Base-by-base conservation (phyloP, 2,113 vertebrate genomes). In the Machaerirhynchus nigripectus region DNA sequence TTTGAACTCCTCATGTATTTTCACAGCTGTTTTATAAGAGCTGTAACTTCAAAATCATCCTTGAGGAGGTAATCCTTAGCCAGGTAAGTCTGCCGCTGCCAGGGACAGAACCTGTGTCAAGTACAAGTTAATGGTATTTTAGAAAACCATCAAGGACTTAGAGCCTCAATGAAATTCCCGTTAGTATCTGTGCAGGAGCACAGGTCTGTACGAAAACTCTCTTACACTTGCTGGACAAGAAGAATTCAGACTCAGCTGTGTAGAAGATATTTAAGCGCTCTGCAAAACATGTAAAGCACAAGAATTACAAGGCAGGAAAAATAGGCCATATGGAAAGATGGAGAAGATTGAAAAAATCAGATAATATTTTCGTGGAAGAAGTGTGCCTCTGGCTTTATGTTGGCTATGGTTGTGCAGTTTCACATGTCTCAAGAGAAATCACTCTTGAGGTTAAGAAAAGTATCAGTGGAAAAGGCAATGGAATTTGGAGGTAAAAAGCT, bases 391-490 rank as follows among this genome's bases (percentile, higher is more conserved):
- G 42, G 46, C 27, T 91, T 83, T 86, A 26, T 49, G 49, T 46
- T 60, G 37, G 9, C 80, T 78, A 30, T 52, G 76, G 52, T 79
- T 91, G 74, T 76, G 50, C 50, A 61, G 67, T 69, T 89, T 69
- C 13, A 2, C 42, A 21, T 18, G 42, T 87, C 93, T 89, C 87
- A 85, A 79, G 84, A 94, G 87, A 93, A 96, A 83, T 85, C 46
- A 76, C 53, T 94, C 77, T 49, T 30, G n/a, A 85, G 70, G 35
- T 76, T 93, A 79, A 91, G 78, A 84, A 93, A 89, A 91, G 89
- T 78, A 84, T 91, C 70, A 39, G 49, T 55, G 39, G 53, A 40
- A 90, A 95, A 65, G 11, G 15, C 47, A 95, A 76, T 63, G 42
- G 35, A 87, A 24, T 87, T 79, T 76, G 27, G 52, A 91, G 35